Evolutionary conservation across 2,888 invertebrate genomes (phyloP).

Genomic region (Bellardia pandia): DNA sequence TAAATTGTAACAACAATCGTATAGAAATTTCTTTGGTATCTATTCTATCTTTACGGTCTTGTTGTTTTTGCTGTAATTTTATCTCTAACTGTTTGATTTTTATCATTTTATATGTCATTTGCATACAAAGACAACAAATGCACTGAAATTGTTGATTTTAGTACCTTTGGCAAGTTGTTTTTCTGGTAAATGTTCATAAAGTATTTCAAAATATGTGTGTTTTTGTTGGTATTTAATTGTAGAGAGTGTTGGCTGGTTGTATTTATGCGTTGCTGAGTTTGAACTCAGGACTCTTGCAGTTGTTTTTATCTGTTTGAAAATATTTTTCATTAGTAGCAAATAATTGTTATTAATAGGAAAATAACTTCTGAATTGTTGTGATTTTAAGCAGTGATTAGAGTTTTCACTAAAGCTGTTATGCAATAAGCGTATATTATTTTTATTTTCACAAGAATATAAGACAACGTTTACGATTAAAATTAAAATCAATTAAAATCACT

Average conservation of each 20-base stretch:
- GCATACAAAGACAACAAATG: slow-evolving; percentile 46
- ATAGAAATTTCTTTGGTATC: not conserved
- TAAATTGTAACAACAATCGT: not conserved
- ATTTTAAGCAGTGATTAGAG: not conserved
- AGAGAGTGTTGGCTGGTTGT: not conserved
- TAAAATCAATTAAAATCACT: too few relatives aligned
- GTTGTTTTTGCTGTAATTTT: slow-evolving; percentile 2
- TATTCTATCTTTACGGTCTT: slow-evolving; percentile 22
- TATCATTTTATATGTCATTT: slow-evolving; percentile 64
- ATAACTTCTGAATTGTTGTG: not conserved
- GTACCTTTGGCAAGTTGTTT: slow-evolving; percentile 13
- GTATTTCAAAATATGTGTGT: slow-evolving; percentile 58
- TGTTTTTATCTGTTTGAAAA: not conserved
- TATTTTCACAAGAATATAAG: not conserved
- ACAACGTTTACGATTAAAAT: too few relatives aligned
- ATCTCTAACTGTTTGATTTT: slow-evolving; percentile 56
- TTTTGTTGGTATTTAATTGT: not conserved
- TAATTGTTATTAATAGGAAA: slow-evolving; percentile 21
- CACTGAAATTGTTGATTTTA: slow-evolving; percentile 50
- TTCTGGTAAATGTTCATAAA: slow-evolving; percentile 54
- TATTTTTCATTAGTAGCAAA: slow-evolving; percentile 10
- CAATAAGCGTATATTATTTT: not conserved
- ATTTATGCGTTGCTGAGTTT: slow-evolving; percentile 6
- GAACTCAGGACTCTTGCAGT: not conserved
- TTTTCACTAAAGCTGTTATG: not conserved